These are phyloP conservation scores for Clitarchus hookeri DNA, from an alignment of 2,888 invertebrate species.

Conservation along the genomic window DNA sequence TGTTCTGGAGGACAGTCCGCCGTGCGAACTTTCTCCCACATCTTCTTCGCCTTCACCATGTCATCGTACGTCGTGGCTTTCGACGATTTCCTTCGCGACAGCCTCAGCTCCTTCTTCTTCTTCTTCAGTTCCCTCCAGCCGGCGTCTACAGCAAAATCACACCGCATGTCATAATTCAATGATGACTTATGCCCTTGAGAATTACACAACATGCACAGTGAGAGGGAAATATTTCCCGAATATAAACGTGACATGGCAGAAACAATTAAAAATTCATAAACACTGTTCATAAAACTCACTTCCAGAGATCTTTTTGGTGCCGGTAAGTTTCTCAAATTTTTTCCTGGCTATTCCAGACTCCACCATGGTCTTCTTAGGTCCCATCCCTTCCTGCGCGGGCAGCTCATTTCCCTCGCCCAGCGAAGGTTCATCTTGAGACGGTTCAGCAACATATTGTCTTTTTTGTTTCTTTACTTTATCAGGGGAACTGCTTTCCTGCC, in stretches of 20 bases:
- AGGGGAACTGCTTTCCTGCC: background rate
- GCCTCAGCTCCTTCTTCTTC: constrained; percentile 67
- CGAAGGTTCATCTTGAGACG: background rate
- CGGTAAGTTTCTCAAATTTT: background rate
- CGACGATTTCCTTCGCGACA: constrained; percentile 49
- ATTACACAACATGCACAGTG: too few species aligned
- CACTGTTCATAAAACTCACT: background rate
- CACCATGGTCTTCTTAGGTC: background rate
- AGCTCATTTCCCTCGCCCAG: background rate
- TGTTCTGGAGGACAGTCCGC: constrained; percentile 62
- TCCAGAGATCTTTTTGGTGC: background rate
- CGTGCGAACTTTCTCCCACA: constrained; percentile 64
- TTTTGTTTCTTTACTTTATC: background rate
- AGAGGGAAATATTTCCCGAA: too few species aligned
- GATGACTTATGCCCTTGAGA: too few species aligned
- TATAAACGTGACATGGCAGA: too few species aligned
- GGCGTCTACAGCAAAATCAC: background rate
- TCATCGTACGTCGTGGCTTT: constrained; percentile 57
- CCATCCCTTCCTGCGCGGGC: background rate
- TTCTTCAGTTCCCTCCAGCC: constrained; percentile 72
- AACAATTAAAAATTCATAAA: too few species aligned
- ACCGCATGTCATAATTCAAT: background rate
- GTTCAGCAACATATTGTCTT: background rate
- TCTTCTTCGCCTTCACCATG: constrained; percentile 61
- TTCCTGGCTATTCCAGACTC: background rate